These are phyloP conservation scores for Onychostruthus taczanowskii DNA, from an alignment of 2,113 vertebrate genomes.

Conservation along the genomic window DNA sequence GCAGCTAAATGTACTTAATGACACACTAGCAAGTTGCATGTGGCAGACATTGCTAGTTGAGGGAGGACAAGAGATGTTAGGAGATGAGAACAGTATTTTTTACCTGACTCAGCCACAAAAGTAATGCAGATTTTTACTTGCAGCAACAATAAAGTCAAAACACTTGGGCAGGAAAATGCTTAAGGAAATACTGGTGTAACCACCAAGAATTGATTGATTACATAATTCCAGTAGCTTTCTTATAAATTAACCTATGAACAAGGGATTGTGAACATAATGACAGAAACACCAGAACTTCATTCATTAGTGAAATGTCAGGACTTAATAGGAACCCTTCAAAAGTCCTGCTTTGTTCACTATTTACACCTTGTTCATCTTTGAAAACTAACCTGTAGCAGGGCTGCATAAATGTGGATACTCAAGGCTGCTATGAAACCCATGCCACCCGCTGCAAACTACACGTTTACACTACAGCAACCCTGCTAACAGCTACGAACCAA, in stretches of 20 bases:
- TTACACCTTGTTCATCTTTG: neutral
- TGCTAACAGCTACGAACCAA: neutral
- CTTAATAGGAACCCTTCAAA: neutral
- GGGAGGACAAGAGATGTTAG: neutral
- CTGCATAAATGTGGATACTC: neutral
- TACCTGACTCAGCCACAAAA: neutral
- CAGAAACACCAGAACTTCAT: neutral
- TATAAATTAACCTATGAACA: neutral
- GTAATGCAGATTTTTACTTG: neutral
- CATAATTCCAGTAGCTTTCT: neutral
- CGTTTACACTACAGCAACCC: neutral
- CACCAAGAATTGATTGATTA: neutral
- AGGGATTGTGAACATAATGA: neutral
- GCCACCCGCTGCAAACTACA: neutral
- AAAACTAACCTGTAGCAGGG: neutral
- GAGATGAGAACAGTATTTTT: neutral
- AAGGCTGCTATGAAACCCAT: neutral
- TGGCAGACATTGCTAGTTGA: neutral
- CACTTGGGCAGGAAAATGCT: neutral
- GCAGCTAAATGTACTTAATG: neutral
- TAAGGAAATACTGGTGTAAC: neutral
- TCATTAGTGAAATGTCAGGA: neutral
- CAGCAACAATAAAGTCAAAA: neutral
- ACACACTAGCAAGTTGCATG: neutral
- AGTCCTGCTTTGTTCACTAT: neutral